A percentile compares a stretch with the other conserved stretches of the same genome.
Conservation (phyloP, 2,888 invertebrate genomes). For the Synergus laeviventris region DNA sequence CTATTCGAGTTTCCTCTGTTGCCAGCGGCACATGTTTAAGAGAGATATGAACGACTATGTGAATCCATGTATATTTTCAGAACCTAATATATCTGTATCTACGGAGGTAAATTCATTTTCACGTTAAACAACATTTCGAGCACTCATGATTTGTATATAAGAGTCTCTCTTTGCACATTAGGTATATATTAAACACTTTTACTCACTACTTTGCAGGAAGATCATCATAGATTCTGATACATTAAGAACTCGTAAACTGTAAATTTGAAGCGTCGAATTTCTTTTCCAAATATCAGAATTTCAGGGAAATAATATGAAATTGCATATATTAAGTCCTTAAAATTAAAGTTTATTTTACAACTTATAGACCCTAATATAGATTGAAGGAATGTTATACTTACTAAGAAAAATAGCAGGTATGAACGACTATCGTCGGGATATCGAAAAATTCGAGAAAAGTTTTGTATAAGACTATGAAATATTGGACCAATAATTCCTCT, state of each 20-base stretch:
- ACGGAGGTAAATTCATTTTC: not conserved
- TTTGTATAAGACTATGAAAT: not conserved
- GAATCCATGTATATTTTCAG: not conserved
- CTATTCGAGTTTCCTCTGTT: conserved; percentile 10
- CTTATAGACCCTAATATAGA: not conserved
- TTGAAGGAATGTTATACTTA: not conserved
- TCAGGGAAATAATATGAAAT: not conserved
- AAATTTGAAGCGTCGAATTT: not conserved
- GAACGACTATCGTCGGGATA: not conserved
- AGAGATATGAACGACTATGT: not conserved
- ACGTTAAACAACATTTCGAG: conserved; percentile 16
- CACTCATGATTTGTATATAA: conserved; percentile 27
- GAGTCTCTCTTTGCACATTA: conserved; percentile 7
- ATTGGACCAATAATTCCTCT: not conserved
- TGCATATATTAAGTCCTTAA: too few species aligned
- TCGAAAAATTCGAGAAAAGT: not conserved
- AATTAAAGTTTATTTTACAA: too few species aligned
- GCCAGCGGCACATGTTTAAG: conserved; percentile 4
- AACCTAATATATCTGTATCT: not conserved
- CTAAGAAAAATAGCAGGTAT: not conserved
- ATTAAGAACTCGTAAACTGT: not conserved
- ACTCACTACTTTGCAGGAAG: conserved; percentile 2
- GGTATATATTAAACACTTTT: not conserved
- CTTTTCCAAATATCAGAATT: not conserved
- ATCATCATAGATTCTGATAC: conserved; percentile 19